Evolutionary conservation across 2,888 invertebrate genomes (phyloP), one percentile per base, ranked within the genome.

Genomic region (Diaprepes abbreviatus): DNA sequence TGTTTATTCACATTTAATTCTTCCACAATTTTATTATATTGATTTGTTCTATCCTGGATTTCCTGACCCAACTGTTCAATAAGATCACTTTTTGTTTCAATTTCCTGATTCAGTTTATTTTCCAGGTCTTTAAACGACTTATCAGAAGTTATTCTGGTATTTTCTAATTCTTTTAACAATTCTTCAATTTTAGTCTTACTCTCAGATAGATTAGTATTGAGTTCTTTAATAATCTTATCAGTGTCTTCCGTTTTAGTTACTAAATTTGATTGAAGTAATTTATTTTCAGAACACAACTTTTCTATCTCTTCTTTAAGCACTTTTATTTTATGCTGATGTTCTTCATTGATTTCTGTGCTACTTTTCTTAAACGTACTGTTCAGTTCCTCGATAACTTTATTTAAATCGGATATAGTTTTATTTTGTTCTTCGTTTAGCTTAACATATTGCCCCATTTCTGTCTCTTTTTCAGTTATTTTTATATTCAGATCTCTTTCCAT

Each of bases 391-490:
- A 82, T 65, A 68, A 79, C 75, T 17, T 63, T 52, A 28, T 73
- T 75, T 7, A 82, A 68, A 58, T 73, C 76, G 24, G 65, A 60
- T 16, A 79, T 73, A 69, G 79, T 77, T 31, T 74, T 73, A 9
- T 21, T 12, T 31, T 75, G 70, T 48, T 73, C 70, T 10, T 64
- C 58, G 21, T 79, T 73, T 19, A 55, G 86, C 74, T 77, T 87
- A 85, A 83, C 82, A 6, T 87, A 81, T 59, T 86, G 83, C 74
- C 86, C 84, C 16, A 86, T 84, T 75, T 89, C 87, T 65, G 78
- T 75, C 45, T 80, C 78, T 12, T 84, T 77, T 70, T 84, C 79
- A 10, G 77, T 74, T 38, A 74, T 43, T 43, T 76, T 63, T 66
- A 80, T 3, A 6, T 57, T 24, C 7, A 87, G 84, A 74, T 89